Base-by-base conservation (phyloP, 2,113 vertebrate genomes). In the Austrofundulus limnaeus region DNA sequence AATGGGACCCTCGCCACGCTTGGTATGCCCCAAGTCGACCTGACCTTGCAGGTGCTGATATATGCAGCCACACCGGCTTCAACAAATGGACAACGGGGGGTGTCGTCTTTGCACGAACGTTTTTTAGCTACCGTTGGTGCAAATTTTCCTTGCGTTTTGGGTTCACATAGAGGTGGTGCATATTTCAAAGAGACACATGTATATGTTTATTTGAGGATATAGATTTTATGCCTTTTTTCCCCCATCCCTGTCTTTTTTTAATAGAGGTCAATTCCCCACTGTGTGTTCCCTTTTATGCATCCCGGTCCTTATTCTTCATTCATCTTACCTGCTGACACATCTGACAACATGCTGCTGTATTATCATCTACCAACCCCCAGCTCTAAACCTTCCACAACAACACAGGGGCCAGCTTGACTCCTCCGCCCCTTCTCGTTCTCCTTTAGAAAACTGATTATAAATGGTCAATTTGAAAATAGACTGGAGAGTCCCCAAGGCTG, bases 391-490 rank as follows among this genome's bases (percentile, higher is more conserved):
- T 86, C 67, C 77, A 66, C 79, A 82, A 83, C 84, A 86, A 86
- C 77, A 59, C 67, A 31, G 71, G 63, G 61, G 11, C 72, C 39
- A 31, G 66, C 76, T 62, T 72, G 19, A 62, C 83, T 80, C 78
- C 75, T 78, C 87, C 79, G 39, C 70, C 79, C 69, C 62, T 76
- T 75, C 59, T 69, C 74, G 76, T 75, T 82, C 81, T 84, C 81
- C 81, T 88, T 90, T 87, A 81, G 87, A 89, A 89, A 89, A 86
- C 88, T 90, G 89, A 93, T 92, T 92, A 91, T 86, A 91, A 91
- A 91, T 87, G 88, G 89, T 90, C 92, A 91, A 90, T 91, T 91
- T 92, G 89, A 91, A 92, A 92, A 93, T 91, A 84, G 89, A 91
- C 86, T 89, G 70, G 63, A 87, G 84, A 81, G 86, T 90, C 91